phyloP scores from a whole-genome alignment of 2,888 invertebrate genomes.

The Crocallis elinguaria region DNA sequence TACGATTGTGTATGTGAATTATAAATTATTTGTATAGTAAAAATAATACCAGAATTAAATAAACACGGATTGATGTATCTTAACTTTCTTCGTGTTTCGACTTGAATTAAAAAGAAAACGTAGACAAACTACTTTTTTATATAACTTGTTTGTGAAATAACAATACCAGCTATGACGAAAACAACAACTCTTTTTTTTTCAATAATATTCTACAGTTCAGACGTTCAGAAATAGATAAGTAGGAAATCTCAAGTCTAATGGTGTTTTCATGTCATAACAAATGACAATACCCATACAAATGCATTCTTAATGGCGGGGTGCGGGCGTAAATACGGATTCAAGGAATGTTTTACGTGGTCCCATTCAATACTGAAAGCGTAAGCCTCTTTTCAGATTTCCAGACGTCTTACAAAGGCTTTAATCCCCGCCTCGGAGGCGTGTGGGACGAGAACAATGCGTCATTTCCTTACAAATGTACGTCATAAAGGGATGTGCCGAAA shows the following conservation, averaged over 20 bases:
- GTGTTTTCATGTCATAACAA: slow-evolving; percentile 25
- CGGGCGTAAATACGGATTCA: slow-evolving; percentile 54
- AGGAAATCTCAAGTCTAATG: slow-evolving; percentile 9
- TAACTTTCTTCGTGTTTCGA: no score
- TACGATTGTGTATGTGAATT: no score
- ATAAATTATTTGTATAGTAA: no score
- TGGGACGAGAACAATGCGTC: slow-evolving; percentile 56
- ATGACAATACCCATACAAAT: slow-evolving; percentile 18
- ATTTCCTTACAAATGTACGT: slow-evolving; percentile 42
- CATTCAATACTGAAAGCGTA: slow-evolving; percentile 57
- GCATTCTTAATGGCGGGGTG: slow-evolving; percentile 44
- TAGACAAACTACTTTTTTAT: no score
- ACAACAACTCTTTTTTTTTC: no score
- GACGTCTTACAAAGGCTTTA: slow-evolving; percentile 62
- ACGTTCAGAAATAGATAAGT: slow-evolving; percentile 8
- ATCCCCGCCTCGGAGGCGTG: slow-evolving; percentile 56
- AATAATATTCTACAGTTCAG: background rate
- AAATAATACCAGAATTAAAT: no score
- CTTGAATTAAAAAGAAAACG: no score
- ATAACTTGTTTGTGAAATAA: no score
- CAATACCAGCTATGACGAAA: no score
- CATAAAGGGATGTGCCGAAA: slow-evolving; percentile 1
- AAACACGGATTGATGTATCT: no score
- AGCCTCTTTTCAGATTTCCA: slow-evolving; percentile 69
- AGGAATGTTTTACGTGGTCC: slow-evolving; percentile 62